These are phyloP conservation scores for Indri indri DNA, from an alignment of 2,113 vertebrate species.

Conservation along the genomic window DNA sequence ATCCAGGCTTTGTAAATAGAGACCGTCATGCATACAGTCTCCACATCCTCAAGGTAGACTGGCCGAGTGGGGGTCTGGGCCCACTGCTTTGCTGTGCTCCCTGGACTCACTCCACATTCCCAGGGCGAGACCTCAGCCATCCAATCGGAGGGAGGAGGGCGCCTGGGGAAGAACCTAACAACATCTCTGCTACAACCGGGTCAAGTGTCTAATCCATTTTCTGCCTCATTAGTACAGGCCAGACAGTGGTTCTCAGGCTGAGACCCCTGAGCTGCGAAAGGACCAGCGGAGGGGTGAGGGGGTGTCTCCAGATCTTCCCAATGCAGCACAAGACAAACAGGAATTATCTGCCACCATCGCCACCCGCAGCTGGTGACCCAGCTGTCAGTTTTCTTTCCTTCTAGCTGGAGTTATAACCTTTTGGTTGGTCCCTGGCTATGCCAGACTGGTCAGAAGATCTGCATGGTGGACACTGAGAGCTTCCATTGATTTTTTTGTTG, in stretches of 20 bases:
- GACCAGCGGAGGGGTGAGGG: not conserved
- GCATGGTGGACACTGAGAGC: not conserved
- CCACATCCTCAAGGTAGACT: constrained; percentile 94
- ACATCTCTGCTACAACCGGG: not conserved
- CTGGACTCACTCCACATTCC: constrained; percentile 15
- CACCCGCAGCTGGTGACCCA: too few species aligned
- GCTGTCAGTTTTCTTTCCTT: not conserved
- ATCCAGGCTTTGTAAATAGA: constrained; percentile 90
- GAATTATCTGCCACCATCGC: not conserved
- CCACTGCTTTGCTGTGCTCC: constrained; percentile 68
- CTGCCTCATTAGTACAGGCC: not conserved
- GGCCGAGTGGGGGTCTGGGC: not conserved
- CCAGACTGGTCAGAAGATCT: not conserved
- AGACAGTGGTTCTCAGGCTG: not conserved
- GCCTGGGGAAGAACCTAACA: not conserved
- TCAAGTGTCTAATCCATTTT: not conserved
- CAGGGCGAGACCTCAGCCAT: constrained; percentile 61
- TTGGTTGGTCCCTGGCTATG: not conserved
- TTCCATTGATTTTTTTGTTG: not conserved
- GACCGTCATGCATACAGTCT: constrained; percentile 90
- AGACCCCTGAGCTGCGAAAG: not conserved
- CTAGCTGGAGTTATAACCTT: not conserved
- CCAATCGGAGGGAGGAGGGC: not conserved
- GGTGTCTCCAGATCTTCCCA: not conserved
- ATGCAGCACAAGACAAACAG: not conserved